A percentile compares a stretch with the other conserved stretches of the same genome.
Conservation (phyloP, 2,888 invertebrate species). For the Leistus spinibarbis region DNA sequence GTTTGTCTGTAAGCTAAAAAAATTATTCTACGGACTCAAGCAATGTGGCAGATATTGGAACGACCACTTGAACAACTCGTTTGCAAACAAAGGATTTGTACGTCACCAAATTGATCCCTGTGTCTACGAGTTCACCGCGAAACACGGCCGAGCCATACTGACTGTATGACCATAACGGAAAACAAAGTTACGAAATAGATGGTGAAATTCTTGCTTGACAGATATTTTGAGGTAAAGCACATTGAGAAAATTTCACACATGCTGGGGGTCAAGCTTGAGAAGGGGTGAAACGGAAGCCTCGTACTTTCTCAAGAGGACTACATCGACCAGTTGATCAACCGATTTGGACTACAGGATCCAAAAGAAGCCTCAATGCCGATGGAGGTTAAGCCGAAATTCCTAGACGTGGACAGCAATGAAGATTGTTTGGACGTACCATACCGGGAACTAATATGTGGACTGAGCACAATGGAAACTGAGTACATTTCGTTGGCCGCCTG, state of each 20-base stretch:
- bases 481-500: conserved; percentile 27
- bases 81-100: neutral
- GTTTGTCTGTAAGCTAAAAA: conserved; percentile 16
- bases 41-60: too few species aligned
- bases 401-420: neutral
- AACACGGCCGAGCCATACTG: conserved; percentile 15
- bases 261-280: conserved; percentile 8
- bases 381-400: neutral
- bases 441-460: conserved; percentile 28
- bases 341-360: conserved; percentile 10
- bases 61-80: conserved; percentile 12
- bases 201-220: neutral
- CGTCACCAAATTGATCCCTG: conserved; percentile 3
- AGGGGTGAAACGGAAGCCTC: too few species aligned
- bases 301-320: conserved; percentile 2
- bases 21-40: conserved; percentile 14
- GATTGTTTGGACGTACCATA: conserved; percentile 3
- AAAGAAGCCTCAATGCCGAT: conserved; percentile 11
- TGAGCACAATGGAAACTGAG: conserved; percentile 41
- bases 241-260: conserved; percentile 9
- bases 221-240: conserved; percentile 7
- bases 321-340: neutral
- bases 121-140: conserved; percentile 8
- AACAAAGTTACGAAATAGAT: conserved; percentile 1
- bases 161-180: conserved; percentile 1